Evolutionary conservation across 2,113 vertebrate genomes (phyloP), one percentile per base, ranked within the genome.

Genomic region (Pampusana beccarii): DNA sequence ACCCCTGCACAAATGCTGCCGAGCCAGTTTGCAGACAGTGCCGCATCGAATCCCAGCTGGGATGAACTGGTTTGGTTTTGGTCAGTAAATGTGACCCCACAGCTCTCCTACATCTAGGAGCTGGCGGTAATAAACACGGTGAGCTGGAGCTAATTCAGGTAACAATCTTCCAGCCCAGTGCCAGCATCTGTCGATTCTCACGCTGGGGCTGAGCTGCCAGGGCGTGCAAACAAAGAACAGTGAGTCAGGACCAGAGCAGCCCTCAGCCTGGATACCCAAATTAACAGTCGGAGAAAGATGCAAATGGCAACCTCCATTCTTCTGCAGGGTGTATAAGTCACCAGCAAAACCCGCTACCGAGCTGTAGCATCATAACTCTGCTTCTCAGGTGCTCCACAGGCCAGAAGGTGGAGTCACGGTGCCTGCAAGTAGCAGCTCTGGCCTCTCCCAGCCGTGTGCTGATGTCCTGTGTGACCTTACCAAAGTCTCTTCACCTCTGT

Each of bases 161-260:
- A 73, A 80, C 3, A 16, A 65, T 24, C 21, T 86, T 48, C 33
- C 2, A 0, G 66, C 36, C 51, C 71, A 16, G 44, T 3, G 0
- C 40, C 0, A 0, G 70, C 67, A 90, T 9, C 28, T 0, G 0
- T 6, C 0, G 0, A 44, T 42, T 77, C 72, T 69, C 26, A 19
- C 3, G 1, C 46, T 0, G 1, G 42, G 31, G 42, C 13, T 56
- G 80, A 88, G 80, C 67, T 69, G 29, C 36, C 50, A 50, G 81
- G 81, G 53, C 2, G 0, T 16, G 38, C 29, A 26, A 64, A 57
- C 70, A 75, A 77, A 67, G 53, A 16, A 1, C 0, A 7, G 28
- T 61, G 62, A 88, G 31, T 85, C 87, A 66, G 70, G 50, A 20
- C 56, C 44, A 53, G 51, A 78, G 60, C 72, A 81, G 92, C 70